phyloP scores from a whole-genome alignment of 2,888 invertebrate species.

The Agrochola lychnidis region DNA sequence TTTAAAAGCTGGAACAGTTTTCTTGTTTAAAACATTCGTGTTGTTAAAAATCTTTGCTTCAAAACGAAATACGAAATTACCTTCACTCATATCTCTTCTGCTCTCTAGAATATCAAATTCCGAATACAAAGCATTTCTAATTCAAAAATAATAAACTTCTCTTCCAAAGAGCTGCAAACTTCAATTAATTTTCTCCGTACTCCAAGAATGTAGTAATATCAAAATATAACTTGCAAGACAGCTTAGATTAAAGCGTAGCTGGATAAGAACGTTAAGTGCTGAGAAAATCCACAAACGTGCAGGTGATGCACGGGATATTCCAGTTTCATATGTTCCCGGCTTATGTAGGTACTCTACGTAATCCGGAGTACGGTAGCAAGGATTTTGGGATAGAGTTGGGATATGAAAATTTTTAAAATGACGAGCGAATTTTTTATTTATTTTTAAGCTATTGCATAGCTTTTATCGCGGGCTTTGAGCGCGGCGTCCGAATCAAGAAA shows the following conservation, averaged over 20 bases:
- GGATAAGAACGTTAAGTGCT: conserved; percentile 30
- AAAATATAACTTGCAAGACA: conserved; percentile 38
- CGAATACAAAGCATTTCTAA: conserved; percentile 6
- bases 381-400: conserved; percentile 6
- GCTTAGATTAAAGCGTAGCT: conserved; percentile 47
- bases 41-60: neutral
- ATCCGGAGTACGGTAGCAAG: conserved; percentile 29
- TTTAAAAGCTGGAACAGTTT: neutral
- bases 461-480: too few species aligned
- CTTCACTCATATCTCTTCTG: neutral
- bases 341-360: conserved; percentile 32
- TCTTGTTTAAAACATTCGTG: neutral
- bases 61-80: neutral
- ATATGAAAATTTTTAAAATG: conserved; percentile 10
- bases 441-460: too few species aligned
- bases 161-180: conserved; percentile 31
- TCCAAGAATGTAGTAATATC: conserved; percentile 40
- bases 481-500: too few species aligned
- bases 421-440: neutral
- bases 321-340: conserved; percentile 39
- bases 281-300: conserved; percentile 32
- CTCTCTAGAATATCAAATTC: conserved; percentile 1
- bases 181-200: conserved; percentile 48
- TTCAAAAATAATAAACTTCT: conserved; percentile 30
- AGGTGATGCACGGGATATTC: conserved; percentile 51